Base-by-base conservation (phyloP, 2,888 invertebrate species). In the Drosophila basisetae region DNA sequence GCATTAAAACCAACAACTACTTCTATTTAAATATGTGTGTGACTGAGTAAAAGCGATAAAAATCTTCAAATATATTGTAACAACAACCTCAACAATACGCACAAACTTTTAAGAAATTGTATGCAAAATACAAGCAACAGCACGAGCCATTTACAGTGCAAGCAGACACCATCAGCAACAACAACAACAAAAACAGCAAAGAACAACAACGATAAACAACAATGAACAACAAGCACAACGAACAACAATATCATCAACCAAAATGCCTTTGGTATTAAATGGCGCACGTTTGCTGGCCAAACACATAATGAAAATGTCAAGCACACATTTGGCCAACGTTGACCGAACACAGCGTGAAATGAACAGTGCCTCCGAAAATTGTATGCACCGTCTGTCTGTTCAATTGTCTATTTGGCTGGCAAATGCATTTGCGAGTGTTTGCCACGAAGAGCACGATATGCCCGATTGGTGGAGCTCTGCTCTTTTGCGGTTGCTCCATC, bases 241-340 rank as follows among this genome's bases (percentile, higher is more conserved):
- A 55, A 54, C 59, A 63, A 64, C 72, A 72, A 61, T 43, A 76
- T 70, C 68, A 77, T 65, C 63, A 60, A 49, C 62, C 70, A 37
- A 59, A 66, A 62, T 52, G 54, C 65, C 69, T 69, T 65, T 66
- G 69, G 79, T 76, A 82, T 82, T 84, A 80, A 87, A 87, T 87
- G 84, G 80, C 53, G 65, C 84, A 82, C 89, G 76, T 86, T 78
- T 71, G 60, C 64, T 62, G 56, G 63, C 64, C 81, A 68, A 52
- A 76, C 87, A 82, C 88, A 89, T 87, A 84, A 80, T 88, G 90
- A 85, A 85, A 85, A 89, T 85, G 90, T 85, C 84, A 89, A 84
- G 87, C 70, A 78, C 90, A 85, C 88, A 87, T 89, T 87, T 88
- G 90, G 78, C 90, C 88, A 87, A 71, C 69, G 65, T 43, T 60